Evolutionary conservation across 2,797 vertebrate species (phyloP), one percentile per base, ranked within the genome.

Genomic region (Clarias pachynema): DNA sequence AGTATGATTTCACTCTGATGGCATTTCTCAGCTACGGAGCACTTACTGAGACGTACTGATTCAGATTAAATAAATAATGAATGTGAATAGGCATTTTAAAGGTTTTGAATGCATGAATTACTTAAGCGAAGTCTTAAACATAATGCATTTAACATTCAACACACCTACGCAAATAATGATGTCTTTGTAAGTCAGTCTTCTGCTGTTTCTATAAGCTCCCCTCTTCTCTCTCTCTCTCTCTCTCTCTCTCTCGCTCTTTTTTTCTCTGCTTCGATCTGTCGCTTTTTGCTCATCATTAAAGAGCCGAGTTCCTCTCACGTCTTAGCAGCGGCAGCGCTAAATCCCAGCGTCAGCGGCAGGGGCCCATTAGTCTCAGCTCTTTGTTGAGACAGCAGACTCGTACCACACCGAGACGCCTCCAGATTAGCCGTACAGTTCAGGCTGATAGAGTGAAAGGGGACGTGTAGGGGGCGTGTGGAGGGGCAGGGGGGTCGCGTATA

Each of bases 311-410:
- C 75, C 79, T 44, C 60, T 88, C 79, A 56, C 31, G 72, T 69
- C 44, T 84, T 89, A 90, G 88, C 75, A 87, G 68, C 77, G 85
- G 66, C 78, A 57, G 60, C 57, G 20, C 86, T 68, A 26, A 44
- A 80, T 86, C 77, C 86, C 75, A 85, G 89, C 86, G 80, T 90
- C 85, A 91, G 89, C 90, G 87, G 79, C 83, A 89, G 84, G 89
- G 57, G 79, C 84, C 88, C 86, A 84, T 90, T 92, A 87, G 89
- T 66, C 89, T 87, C 90, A 82, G 87, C 89, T 88, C 86, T 92
- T 90, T 89, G 91, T 89, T 88, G 84, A 91, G 91, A 92, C 94
- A 94, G 93, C 92, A 92, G 91, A 87, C 89, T 69, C 90, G 90
- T 88, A 74, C 93, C 93, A 92, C 91, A 92, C 92, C 3, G 91